Evolutionary conservation across 2,888 invertebrate species (phyloP).

Genomic region (Mimumesa dahlbomi): DNA sequence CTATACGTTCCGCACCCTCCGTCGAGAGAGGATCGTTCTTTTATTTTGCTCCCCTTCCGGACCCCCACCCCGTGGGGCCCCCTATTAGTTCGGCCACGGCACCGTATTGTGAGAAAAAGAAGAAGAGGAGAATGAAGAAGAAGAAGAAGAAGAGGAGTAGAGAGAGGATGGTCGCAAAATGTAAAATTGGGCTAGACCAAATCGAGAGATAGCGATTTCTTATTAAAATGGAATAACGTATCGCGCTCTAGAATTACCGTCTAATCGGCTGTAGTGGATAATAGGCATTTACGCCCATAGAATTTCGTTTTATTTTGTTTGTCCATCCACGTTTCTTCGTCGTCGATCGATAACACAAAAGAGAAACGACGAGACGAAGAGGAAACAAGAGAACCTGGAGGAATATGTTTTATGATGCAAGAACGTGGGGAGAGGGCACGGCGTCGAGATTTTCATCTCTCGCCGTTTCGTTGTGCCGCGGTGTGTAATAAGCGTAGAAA

Average conservation of each 20-base stretch:
- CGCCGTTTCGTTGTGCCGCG: too few species aligned
- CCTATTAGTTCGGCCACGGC: conserved; percentile 66
- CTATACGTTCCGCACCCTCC: conserved; percentile 39
- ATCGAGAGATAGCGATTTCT: conserved; percentile 56
- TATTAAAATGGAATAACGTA: conserved; percentile 48
- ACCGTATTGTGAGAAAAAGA: conserved; percentile 49
- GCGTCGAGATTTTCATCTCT: too few species aligned
- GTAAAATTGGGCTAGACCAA: conserved; percentile 61
- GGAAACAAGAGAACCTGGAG: neutral
- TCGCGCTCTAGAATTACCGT: conserved; percentile 24
- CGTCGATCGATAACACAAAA: too few species aligned
- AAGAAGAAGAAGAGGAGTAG: conserved; percentile 23
- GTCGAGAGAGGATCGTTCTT: conserved; percentile 26
- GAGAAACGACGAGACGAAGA: neutral
- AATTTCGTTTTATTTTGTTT: neutral
- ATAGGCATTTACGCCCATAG: too few species aligned
- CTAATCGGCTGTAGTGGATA: conserved; percentile 19
- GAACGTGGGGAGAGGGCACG: too few species aligned
- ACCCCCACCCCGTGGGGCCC: conserved; percentile 48
- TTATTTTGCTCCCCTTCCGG: conserved; percentile 51
- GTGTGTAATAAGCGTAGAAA: too few species aligned
- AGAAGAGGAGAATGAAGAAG: conserved; percentile 15
- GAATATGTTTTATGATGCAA: too few species aligned
- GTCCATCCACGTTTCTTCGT: neutral
- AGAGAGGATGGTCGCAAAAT: conserved; percentile 53